These are phyloP conservation scores for Lepilemur septentrionalis DNA, from an alignment of 2,797 vertebrate genomes.

Conservation along the genomic window DNA sequence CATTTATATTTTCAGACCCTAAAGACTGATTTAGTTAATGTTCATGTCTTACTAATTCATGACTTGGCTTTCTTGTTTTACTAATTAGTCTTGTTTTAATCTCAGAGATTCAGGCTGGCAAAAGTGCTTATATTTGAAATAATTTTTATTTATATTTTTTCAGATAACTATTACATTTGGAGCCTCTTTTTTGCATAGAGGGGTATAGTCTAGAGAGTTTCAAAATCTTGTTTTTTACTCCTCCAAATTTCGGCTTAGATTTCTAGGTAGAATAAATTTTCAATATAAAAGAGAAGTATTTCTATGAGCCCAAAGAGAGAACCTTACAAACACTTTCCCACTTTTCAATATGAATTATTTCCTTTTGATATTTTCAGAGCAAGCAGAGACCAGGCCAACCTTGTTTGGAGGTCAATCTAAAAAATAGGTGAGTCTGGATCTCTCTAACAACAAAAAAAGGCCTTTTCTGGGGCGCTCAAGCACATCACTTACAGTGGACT, in stretches of 20 bases:
- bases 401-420: slow-evolving; percentile 30
- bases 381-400: slow-evolving; percentile 29
- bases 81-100: slow-evolving; percentile 80
- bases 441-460: slow-evolving; percentile 20
- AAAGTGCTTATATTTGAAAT: slow-evolving; percentile 73
- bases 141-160: slow-evolving; percentile 80
- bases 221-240: slow-evolving; percentile 42
- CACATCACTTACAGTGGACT: background rate
- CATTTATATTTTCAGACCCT: slow-evolving; percentile 80
- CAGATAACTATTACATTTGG: slow-evolving; percentile 69
- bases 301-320: slow-evolving; percentile 47
- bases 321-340: slow-evolving; percentile 34
- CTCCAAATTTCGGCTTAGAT: slow-evolving; percentile 56
- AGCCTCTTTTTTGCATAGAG: background rate
- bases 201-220: background rate
- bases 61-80: slow-evolving; percentile 80
- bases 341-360: slow-evolving; percentile 49
- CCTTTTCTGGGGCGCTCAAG: slow-evolving; percentile 34
- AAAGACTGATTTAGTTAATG: slow-evolving; percentile 80
- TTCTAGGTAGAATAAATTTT: slow-evolving; percentile 39
- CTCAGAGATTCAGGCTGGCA: slow-evolving; percentile 73
- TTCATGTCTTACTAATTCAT: slow-evolving; percentile 81
- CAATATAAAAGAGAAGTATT: slow-evolving; percentile 38
- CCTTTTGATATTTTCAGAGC: slow-evolving; percentile 52
- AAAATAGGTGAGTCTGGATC: slow-evolving; percentile 54